Evolutionary conservation across 2,113 vertebrate species (phyloP).

Genomic region (Drymodes brunneopygia): DNA sequence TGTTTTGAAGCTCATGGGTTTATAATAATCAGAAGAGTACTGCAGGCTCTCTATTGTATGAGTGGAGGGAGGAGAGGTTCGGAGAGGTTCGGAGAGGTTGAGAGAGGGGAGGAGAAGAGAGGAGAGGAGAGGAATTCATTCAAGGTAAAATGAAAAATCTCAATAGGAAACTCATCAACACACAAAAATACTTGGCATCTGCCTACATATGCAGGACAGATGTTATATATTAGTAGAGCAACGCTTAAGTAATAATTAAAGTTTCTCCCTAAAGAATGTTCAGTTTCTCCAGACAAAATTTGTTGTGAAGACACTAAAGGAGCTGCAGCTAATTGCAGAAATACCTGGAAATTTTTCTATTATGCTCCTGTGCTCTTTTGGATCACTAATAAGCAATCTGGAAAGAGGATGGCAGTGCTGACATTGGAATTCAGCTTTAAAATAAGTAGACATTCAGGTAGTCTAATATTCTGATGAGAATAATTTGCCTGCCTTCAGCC

Average conservation of each 20-base stretch:
- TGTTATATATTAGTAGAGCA: background rate
- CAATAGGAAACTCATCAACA: background rate
- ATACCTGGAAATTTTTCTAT: background rate
- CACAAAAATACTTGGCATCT: background rate
- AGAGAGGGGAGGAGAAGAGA: background rate
- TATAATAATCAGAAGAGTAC: background rate
- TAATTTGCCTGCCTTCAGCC: background rate
- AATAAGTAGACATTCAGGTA: background rate
- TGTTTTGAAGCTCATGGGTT: background rate
- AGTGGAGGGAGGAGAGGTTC: fast-evolving
- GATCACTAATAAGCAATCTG: background rate
- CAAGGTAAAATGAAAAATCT: background rate
- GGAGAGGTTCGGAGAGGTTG: no score
- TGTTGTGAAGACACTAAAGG: background rate
- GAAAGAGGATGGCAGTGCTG: background rate
- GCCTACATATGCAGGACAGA: background rate
- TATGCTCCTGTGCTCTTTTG: background rate
- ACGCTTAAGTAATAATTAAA: background rate
- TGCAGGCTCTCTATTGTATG: fast-evolving
- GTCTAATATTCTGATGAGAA: background rate
- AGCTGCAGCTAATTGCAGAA: background rate
- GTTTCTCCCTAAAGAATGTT: background rate
- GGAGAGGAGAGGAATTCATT: background rate
- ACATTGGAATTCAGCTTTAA: background rate
- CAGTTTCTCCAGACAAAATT: background rate